These are phyloP conservation scores for Uria lomvia DNA, from an alignment of 2,113 vertebrate genomes.

Conservation along the genomic window DNA sequence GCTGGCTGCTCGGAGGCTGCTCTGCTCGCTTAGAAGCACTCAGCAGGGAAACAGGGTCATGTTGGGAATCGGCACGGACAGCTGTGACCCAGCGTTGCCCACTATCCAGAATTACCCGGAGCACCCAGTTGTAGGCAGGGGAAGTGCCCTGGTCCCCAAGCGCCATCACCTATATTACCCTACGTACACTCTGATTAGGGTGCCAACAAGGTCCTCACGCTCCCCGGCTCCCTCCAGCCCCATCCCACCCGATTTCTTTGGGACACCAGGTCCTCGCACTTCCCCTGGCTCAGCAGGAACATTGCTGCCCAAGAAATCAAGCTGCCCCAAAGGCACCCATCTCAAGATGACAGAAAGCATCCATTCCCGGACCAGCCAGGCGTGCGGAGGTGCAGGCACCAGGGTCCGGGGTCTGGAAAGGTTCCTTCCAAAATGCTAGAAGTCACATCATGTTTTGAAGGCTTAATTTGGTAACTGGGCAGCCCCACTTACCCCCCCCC, in stretches of 20 bases:
- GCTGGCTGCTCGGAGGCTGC: neutral
- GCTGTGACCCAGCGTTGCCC: neutral
- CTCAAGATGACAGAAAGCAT: neutral
- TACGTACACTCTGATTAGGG: neutral
- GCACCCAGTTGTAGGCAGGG: fast-evolving
- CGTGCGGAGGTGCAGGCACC: fast-evolving
- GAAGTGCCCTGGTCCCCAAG: neutral
- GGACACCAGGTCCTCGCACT: neutral
- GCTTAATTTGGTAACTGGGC: constrained; percentile 54
- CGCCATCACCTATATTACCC: neutral
- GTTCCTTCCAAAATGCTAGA: neutral
- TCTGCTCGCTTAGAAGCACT: neutral
- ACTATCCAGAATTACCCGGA: neutral
- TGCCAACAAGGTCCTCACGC: neutral
- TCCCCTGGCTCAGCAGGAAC: neutral
- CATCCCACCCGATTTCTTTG: neutral
- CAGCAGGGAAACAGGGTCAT: constrained; percentile 21
- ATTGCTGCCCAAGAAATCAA: neutral
- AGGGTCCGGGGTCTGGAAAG: neutral
- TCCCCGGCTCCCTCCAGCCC: neutral
- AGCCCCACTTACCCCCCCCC: neutral
- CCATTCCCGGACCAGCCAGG: fast-evolving
- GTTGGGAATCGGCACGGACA: neutral
- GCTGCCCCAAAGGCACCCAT: neutral
- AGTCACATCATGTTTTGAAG: constrained; percentile 16